Conservation (phyloP, 2,113 vertebrate genomes). For the Xyliphius kryptos region DNA sequence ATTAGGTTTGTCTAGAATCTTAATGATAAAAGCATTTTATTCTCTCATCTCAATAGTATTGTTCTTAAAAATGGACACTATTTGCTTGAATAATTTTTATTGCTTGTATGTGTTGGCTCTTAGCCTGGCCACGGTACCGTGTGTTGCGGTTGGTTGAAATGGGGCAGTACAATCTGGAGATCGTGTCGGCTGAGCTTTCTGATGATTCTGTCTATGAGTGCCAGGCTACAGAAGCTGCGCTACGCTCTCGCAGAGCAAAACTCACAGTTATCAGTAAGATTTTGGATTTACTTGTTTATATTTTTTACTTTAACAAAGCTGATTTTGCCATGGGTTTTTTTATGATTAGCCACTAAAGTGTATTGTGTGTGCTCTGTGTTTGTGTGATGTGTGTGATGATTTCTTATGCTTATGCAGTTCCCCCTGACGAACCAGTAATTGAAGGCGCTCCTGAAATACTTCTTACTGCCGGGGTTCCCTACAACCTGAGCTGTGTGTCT, state of each 20-base stretch:
- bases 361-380: not conserved
- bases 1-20: too few relatives aligned
- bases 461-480: slow-evolving; percentile 77
- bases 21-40: too few relatives aligned
- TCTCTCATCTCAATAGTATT: not conserved
- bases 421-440: slow-evolving; percentile 84
- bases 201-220: slow-evolving; percentile 90
- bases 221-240: slow-evolving; percentile 88
- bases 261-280: slow-evolving; percentile 83
- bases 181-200: slow-evolving; percentile 78
- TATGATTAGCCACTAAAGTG: not conserved
- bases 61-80: not conserved
- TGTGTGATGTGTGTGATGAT: not conserved
- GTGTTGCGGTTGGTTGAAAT: slow-evolving; percentile 76
- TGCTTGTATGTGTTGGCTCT: slow-evolving; percentile 13
- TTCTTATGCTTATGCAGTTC: slow-evolving; percentile 54
- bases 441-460: slow-evolving; percentile 81
- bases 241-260: slow-evolving; percentile 81
- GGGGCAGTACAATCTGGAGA: slow-evolving; percentile 92
- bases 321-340: not conserved
- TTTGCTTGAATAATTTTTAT: not conserved
- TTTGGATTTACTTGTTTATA: slow-evolving; percentile 7
- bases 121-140: slow-evolving; percentile 90
- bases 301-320: not conserved
- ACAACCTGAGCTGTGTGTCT: slow-evolving; percentile 87